Evolutionary conservation across 2,113 vertebrate genomes (phyloP), one percentile per base, ranked within the genome.

Genomic region (Oryzias curvinotus): DNA sequence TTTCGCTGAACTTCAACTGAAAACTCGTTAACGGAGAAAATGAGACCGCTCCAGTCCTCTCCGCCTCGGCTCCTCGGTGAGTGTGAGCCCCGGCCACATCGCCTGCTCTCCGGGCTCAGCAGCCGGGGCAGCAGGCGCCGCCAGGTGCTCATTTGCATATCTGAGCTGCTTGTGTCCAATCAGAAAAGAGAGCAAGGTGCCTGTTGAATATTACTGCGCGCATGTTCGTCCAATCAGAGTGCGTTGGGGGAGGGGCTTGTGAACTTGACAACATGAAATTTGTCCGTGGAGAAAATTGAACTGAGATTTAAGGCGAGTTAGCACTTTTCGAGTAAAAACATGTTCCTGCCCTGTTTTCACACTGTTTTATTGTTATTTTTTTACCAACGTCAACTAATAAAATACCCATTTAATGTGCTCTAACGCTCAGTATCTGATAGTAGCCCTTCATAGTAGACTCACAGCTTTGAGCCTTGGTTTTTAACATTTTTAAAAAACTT

Each of bases 71-170:
- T 15, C 12, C 44, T 62, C 30, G 19, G 43, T 63, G 62, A 52
- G 2, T 71, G 53, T 52, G 45, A 52, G 49, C 56, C 57, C 36
- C 28, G 62, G 54, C 28, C 45, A 41, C 46, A 49, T 47, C 43
- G 75, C 80, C 69, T 75, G 71, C 65, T 45, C 49, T 56, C 64
- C 61, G 57, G 62, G 55, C 66, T 75, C 51, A 7, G 56, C 68
- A 73, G 78, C 61, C 66, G 60, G 71, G 71, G 78, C 80, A 75
- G 81, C 87, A 64, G 84, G 80, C 81, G 72, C 90, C 88, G 88
- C 91, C 91, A 91, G 91, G 90, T 91, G 91, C 90, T 91, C 89
- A 92, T 92, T 91, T 91, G 77, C 91, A 91, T 92, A 89, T 80
- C 90, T 82, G 84, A 87, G 89, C 90, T 67, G 86, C 81, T 84